Percentiles rank a stretch among this genome's conserved stretches.
phyloP scores from a whole-genome alignment of 2,113 vertebrate genomes.

The Laterallus jamaicensis region DNA sequence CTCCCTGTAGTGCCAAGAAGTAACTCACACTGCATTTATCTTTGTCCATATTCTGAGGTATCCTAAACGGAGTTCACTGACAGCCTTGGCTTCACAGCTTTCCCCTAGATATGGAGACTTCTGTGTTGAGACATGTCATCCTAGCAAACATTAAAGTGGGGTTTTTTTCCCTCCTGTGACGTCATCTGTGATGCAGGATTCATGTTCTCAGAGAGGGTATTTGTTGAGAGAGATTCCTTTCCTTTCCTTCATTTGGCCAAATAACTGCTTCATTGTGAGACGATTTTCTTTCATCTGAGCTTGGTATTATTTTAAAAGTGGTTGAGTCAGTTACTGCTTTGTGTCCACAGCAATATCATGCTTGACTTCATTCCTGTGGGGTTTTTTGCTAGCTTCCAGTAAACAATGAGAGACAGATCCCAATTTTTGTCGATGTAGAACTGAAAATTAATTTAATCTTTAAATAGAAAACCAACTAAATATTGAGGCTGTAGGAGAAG shows the following conservation, averaged over 20 bases:
- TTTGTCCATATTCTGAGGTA: background rate
- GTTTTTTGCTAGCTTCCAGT: background rate
- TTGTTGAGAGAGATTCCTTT: background rate
- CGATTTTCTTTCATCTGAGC: background rate
- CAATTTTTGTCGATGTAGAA: background rate
- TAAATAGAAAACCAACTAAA: slow-evolving; percentile 5
- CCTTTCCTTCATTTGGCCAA: background rate
- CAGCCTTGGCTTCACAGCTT: background rate
- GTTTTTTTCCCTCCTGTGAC: background rate
- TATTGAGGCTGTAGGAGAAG: background rate
- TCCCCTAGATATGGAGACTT: background rate
- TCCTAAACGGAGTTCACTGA: background rate
- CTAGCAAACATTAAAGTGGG: background rate
- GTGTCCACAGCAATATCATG: background rate
- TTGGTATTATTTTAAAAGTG: background rate
- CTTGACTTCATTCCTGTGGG: background rate
- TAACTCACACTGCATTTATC: background rate
- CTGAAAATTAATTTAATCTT: slow-evolving; percentile 15
- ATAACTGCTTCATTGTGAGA: background rate
- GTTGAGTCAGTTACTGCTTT: background rate
- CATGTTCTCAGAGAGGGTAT: background rate
- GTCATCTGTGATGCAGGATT: background rate
- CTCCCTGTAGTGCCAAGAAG: background rate
- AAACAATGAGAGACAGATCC: background rate
- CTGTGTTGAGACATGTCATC: background rate